These are phyloP conservation scores for Seriola rivoliana DNA, from an alignment of 2,113 vertebrate genomes.

Conservation along the genomic window DNA sequence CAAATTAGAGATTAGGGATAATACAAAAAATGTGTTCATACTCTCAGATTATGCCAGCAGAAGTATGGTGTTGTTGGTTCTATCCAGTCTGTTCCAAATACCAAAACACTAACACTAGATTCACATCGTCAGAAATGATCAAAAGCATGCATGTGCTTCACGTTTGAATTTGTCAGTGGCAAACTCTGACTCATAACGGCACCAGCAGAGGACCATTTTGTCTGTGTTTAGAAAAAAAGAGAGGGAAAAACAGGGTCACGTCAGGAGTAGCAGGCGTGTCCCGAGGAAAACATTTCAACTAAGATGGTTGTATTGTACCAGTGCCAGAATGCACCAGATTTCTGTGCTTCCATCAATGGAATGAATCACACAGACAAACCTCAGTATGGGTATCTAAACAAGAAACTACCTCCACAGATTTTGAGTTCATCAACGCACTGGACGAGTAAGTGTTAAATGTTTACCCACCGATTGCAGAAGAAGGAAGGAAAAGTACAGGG, in stretches of 20 bases:
- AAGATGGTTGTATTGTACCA: neutral
- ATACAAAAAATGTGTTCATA: neutral
- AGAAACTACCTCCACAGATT: neutral
- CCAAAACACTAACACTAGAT: neutral
- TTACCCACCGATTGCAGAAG: neutral
- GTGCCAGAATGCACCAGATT: neutral
- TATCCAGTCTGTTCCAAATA: neutral
- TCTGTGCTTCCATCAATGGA: neutral
- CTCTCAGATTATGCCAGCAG: neutral
- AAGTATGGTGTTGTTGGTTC: neutral
- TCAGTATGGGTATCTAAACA: neutral
- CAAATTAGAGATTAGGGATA: neutral
- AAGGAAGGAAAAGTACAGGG: conserved; percentile 37
- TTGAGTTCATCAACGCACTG: neutral
- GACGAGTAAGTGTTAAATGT: neutral
- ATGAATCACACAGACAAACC: neutral
- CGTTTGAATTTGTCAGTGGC: neutral
- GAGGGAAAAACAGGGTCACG: conserved; percentile 9
- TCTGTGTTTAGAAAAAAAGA: conserved; percentile 17
- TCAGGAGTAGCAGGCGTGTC: neutral
- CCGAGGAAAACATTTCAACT: conserved; percentile 4
- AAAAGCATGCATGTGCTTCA: neutral
- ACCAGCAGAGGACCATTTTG: conserved; percentile 13
- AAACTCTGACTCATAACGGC: conserved; percentile 38
- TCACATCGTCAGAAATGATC: neutral